Conservation (phyloP, 2,113 vertebrate species). For the Gymnogyps californianus region DNA sequence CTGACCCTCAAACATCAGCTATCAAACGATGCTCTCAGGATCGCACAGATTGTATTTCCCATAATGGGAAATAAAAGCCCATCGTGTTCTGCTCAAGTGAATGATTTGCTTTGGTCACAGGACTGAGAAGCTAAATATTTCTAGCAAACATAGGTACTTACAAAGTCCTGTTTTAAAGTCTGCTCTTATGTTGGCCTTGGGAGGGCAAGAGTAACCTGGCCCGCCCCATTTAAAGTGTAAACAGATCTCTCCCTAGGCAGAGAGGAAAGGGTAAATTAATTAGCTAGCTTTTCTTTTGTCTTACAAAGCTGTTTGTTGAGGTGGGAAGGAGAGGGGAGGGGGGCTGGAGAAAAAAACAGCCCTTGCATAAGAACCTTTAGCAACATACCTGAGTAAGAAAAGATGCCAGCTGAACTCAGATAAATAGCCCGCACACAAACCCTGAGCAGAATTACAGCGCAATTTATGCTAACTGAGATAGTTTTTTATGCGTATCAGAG, state of each 20-base stretch:
- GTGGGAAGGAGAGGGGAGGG: background rate
- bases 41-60: conserved; percentile 53
- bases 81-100: conserved; percentile 36
- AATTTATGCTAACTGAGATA: background rate
- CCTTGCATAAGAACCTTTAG: background rate
- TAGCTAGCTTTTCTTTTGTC: background rate
- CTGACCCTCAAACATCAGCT: conserved; percentile 27
- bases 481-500: background rate
- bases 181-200: conserved; percentile 3
- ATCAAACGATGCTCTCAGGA: background rate
- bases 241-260: background rate
- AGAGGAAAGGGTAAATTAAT: background rate
- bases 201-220: conserved; percentile 20
- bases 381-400: background rate
- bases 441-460: background rate
- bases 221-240: background rate
- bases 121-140: conserved; percentile 38
- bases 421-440: background rate
- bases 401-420: background rate
- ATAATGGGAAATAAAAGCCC: conserved; percentile 60
- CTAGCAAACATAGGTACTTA: conserved; percentile 38
- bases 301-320: background rate
- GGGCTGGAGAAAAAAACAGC: background rate
- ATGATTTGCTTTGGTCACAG: conserved; percentile 32
- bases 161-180: conserved; percentile 8